phyloP scores from a whole-genome alignment of 2,797 vertebrate species.

The Crenichthys baileyi region DNA sequence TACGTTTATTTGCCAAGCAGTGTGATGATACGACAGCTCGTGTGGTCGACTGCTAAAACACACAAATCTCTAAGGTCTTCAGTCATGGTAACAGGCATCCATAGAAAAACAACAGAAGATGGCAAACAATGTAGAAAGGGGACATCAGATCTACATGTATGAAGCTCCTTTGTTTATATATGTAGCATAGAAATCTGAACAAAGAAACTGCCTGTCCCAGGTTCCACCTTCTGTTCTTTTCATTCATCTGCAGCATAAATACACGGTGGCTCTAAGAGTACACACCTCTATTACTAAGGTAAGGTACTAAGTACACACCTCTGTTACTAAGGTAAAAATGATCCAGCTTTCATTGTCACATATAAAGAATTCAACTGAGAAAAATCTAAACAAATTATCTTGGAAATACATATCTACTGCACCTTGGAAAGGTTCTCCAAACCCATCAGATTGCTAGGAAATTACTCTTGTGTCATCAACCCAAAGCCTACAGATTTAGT shows the following conservation, averaged over 20 bases:
- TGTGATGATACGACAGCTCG: constrained; percentile 44
- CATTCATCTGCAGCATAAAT: constrained; percentile 12
- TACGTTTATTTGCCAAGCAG: constrained; percentile 42
- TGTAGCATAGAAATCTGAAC: constrained; percentile 8
- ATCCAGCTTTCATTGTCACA: not conserved
- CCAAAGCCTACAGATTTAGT: no score
- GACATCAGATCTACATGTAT: not conserved
- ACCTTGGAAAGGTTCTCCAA: no score
- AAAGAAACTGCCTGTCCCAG: constrained; percentile 3
- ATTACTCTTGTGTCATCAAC: no score
- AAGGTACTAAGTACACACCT: not conserved
- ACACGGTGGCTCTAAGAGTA: not conserved
- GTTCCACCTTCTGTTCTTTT: not conserved
- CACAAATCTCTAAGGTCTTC: constrained; percentile 48
- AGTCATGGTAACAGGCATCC: constrained; percentile 35
- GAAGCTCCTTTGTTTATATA: constrained; percentile 13
- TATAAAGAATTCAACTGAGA: no score
- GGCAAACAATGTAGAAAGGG: constrained; percentile 2
- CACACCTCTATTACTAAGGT: not conserved
- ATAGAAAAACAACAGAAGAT: constrained; percentile 26
- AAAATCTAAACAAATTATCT: no score
- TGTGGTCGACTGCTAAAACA: constrained; percentile 46
- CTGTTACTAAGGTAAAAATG: not conserved
- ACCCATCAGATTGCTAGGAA: no score
- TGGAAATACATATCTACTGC: no score